Conservation (phyloP, 92 coral and sea anemone genomes). For the Diadumene lineata region DNA sequence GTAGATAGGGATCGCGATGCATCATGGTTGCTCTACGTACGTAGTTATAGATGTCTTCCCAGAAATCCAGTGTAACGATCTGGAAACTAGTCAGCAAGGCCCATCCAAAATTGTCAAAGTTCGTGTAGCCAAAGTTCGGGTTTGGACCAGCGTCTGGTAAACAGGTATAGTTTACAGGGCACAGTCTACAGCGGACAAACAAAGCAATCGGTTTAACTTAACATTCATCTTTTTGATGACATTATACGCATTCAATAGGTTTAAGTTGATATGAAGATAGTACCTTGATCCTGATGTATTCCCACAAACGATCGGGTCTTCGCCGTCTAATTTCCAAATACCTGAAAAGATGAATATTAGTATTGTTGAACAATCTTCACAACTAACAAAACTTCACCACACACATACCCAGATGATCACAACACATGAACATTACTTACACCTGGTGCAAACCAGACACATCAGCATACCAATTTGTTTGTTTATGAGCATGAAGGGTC, state of each 20-base stretch:
- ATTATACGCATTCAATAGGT: not conserved
- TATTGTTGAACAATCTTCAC: not conserved
- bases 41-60: conserved; percentile 95
- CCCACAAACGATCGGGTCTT: conserved; percentile 61
- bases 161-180: conserved; percentile 80
- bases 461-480: no score
- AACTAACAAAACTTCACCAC: no score
- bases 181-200: no score
- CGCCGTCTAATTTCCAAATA: conserved; percentile 58
- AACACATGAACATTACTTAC: no score
- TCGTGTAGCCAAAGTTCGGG: conserved; percentile 89
- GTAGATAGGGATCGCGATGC: no score
- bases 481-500: no score
- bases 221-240: not conserved
- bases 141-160: conserved; percentile 76
- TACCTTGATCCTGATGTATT: conserved; percentile 76
- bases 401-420: no score
- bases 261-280: conserved; percentile 5
- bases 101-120: conserved; percentile 96
- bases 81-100: conserved; percentile 87
- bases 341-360: conserved; percentile 32
- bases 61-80: conserved; percentile 89
- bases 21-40: conserved; percentile 72
- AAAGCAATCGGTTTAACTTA: not conserved
- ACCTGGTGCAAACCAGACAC: no score